Evolutionary conservation across 2,797 vertebrate species (phyloP), one percentile per base, ranked within the genome.

Genomic region (Lagodon rhomboides): DNA sequence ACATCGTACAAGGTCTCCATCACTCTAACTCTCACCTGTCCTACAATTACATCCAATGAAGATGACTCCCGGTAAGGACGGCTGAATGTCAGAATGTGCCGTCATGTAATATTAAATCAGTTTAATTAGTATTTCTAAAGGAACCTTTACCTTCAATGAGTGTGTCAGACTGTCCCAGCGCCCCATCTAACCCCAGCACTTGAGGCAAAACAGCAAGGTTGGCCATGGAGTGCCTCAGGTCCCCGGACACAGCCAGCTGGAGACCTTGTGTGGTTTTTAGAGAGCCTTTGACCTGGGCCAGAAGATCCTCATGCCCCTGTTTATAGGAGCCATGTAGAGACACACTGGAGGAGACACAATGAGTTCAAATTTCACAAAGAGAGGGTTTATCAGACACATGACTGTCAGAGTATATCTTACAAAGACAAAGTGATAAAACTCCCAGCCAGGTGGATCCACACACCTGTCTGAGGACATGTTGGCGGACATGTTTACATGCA

Each of bases 401-500:
- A 56, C 43, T 12, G 17, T 44, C 30, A 30, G 1, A 34, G 25
- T 25, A 23, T 20, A 20, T 71, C 54, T 58, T 13, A 51, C 22
- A 44, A 43, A 18, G 11, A 34, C n/a, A 44, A 23, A 50, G 58
- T 16, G 0, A 53, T 51, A 25, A 10, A 38, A 27, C 17, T 41
- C 1, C 20, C 4, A 49, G 17, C 5, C 3, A 34, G 12, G 34
- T 43, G 34, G 46, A 59, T 20, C 20, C n/a, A 93, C 94, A 90
- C 92, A 93, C 97, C 96, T 96, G 81, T 96, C 90, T 13, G 94
- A 87, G 44, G 95, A 92, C 67, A 93, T 55, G 88, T 95, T 96
- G 68, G 95, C 89, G 1, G 79, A 76, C 55, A 97, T 81, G 77
- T 92, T 91, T 41, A 97, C 75, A 23, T 88, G 80, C 59, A 95